These are phyloP conservation scores for Actenoides hombroni DNA, from an alignment of 2,113 vertebrate species.

Conservation along the genomic window DNA sequence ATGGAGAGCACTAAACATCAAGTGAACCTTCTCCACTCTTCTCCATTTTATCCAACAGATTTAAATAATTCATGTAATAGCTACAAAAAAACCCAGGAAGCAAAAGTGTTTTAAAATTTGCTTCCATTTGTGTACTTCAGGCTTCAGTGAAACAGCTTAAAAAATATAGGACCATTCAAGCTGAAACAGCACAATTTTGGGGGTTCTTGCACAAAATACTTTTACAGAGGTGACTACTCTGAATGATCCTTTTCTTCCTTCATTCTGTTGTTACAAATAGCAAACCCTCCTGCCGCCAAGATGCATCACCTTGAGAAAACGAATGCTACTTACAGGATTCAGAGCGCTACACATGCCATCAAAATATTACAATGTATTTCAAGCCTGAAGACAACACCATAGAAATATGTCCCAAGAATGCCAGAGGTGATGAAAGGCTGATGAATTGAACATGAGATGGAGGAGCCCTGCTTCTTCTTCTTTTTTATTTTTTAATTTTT, in stretches of 20 bases:
- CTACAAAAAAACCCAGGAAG: slow-evolving; percentile 23
- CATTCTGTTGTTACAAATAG: slow-evolving; percentile 12
- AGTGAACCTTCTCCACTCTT: slow-evolving; percentile 14
- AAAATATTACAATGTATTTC: slow-evolving; percentile 48
- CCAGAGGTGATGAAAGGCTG: slow-evolving; percentile 36
- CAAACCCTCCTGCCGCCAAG: not conserved
- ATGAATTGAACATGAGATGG: slow-evolving; percentile 50
- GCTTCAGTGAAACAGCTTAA: slow-evolving; percentile 7
- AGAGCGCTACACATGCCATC: not conserved
- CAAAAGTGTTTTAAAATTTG: slow-evolving; percentile 29
- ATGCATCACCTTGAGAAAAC: not conserved
- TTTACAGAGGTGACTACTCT: not conserved
- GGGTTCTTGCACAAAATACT: not conserved
- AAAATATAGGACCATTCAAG: slow-evolving; percentile 9
- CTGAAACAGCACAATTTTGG: slow-evolving; percentile 25
- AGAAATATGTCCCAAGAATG: slow-evolving; percentile 29
- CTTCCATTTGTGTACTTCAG: slow-evolving; percentile 53
- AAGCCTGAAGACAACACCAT: not conserved
- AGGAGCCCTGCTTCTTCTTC: not conserved
- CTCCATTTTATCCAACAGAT: slow-evolving; percentile 30
- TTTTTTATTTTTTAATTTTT: not conserved
- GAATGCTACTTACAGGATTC: not conserved
- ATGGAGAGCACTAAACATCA: not conserved
- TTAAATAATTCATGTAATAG: slow-evolving; percentile 64
- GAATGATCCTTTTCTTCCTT: not conserved